Conservation (phyloP, 2,888 invertebrate species). For the Pristionchus arcanus region DNA sequence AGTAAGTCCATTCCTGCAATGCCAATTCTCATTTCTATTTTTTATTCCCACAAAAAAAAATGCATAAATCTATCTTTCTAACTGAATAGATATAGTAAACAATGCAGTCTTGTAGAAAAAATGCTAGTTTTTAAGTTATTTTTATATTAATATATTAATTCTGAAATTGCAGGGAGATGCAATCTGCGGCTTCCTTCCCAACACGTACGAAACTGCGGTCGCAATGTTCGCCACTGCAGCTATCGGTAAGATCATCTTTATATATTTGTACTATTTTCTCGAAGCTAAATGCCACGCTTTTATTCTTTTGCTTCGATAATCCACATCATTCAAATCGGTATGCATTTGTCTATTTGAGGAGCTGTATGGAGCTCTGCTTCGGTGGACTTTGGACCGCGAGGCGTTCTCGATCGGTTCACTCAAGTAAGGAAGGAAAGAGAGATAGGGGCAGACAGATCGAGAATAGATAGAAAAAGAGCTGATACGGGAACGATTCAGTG, state of each 20-base stretch:
- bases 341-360: background rate
- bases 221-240: conserved; percentile 83
- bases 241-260: conserved; percentile 79
- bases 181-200: conserved; percentile 82
- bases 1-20: background rate
- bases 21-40: too few relatives aligned
- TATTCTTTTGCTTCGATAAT: too few relatives aligned
- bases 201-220: conserved; percentile 82
- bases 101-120: too few relatives aligned
- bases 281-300: background rate
- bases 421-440: conserved; percentile 61
- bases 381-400: conserved; percentile 83
- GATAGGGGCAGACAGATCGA: background rate
- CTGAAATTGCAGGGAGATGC: conserved; percentile 79
- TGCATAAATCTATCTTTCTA: too few relatives aligned
- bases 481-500: conserved; percentile 1
- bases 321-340: too few relatives aligned
- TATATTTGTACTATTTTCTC: background rate
- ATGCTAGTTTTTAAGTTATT: too few relatives aligned
- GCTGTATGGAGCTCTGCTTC: conserved; percentile 83
- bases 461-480: conserved; percentile 3
- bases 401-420: conserved; percentile 72
- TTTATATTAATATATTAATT: too few relatives aligned
- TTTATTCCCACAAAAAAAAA: too few relatives aligned
- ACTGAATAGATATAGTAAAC: too few relatives aligned